These are phyloP conservation scores for Rhinolophus sinicus DNA, from an alignment of 2,113 vertebrate genomes.

Conservation along the genomic window DNA sequence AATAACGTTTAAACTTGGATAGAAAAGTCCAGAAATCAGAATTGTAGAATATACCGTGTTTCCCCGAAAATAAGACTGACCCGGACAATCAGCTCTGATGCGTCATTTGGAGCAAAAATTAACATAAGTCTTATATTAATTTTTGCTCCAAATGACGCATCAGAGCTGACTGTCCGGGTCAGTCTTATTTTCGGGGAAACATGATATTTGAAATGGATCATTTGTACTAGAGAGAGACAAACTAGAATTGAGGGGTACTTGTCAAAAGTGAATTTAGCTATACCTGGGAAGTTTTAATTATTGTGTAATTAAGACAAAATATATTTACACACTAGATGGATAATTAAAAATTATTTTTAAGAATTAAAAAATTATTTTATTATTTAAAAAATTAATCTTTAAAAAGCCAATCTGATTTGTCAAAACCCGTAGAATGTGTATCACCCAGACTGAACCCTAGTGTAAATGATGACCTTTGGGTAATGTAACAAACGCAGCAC, in stretches of 20 bases:
- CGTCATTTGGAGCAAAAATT: too few relatives aligned
- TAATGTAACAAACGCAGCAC: not conserved
- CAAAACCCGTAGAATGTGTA: not conserved
- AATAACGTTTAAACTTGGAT: not conserved
- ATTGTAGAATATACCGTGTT: not conserved
- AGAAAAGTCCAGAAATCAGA: not conserved
- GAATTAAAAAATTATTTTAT: not conserved
- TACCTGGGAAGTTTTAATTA: not conserved
- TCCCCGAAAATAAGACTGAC: too few relatives aligned
- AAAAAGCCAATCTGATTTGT: not conserved
- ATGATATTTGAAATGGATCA: not conserved
- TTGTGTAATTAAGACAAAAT: not conserved
- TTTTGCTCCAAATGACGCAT: too few relatives aligned
- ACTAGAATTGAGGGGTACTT: not conserved
- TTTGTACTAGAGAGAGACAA: not conserved
- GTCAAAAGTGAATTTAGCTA: not conserved
- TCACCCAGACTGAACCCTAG: not conserved
- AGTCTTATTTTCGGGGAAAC: too few relatives aligned
- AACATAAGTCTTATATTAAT: too few relatives aligned
- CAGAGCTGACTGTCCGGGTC: too few relatives aligned
- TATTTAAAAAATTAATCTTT: not conserved
- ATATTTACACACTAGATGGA: not conserved
- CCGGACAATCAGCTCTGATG: too few relatives aligned
- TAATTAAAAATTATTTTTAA: not conserved
- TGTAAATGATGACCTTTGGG: not conserved